phyloP scores from a whole-genome alignment of 2,113 vertebrate genomes.

The Regulus satrapa region DNA sequence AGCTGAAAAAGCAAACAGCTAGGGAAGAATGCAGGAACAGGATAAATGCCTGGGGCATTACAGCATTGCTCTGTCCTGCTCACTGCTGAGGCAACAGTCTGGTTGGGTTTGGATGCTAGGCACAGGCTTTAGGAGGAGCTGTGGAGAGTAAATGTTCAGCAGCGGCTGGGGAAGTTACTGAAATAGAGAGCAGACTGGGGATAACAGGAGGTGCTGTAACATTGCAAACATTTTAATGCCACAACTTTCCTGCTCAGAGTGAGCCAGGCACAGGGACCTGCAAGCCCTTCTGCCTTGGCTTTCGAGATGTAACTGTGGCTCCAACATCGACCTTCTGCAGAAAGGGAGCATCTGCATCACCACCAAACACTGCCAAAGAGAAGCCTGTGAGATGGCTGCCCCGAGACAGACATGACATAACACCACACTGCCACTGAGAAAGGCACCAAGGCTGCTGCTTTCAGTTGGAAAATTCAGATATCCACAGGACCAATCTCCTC shows the following conservation, averaged over 20 bases:
- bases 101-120: not conserved
- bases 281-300: not conserved
- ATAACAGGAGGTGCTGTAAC: not conserved
- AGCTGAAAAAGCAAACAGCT: not conserved
- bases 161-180: not conserved
- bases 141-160: not conserved
- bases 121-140: not conserved
- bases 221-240: not conserved
- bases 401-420: not conserved
- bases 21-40: not conserved
- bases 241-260: not conserved
- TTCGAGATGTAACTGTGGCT: not conserved
- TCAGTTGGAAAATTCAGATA: not conserved
- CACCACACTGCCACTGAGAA: not conserved
- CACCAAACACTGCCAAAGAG: constrained; percentile 10
- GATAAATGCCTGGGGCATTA: not conserved
- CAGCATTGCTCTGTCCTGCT: not conserved
- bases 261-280: not conserved
- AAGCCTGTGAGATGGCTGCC: not conserved
- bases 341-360: not conserved
- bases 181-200: not conserved
- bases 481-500: not conserved
- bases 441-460: not conserved
- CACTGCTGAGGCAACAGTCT: not conserved
- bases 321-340: not conserved